These are phyloP conservation scores for Euglossa dilemma DNA, from an alignment of 1,140 invertebrate genomes.

Conservation along the genomic window DNA sequence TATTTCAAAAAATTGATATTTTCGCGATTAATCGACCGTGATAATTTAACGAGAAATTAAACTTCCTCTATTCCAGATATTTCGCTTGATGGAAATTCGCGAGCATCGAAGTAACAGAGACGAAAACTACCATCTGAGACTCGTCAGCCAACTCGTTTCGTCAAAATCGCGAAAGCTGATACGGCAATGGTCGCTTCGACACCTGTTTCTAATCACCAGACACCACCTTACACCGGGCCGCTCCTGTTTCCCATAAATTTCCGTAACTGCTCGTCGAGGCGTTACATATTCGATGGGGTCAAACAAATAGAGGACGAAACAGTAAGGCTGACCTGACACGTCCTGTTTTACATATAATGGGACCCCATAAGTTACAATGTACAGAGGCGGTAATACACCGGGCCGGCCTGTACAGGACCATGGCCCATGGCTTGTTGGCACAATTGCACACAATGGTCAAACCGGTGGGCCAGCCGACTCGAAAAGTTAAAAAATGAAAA, in stretches of 20 bases:
- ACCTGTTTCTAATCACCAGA: conserved; percentile 5
- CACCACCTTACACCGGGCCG: not conserved
- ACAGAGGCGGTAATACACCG: conserved; percentile 59
- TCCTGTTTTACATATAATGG: conserved; percentile 68
- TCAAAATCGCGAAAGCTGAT: not conserved
- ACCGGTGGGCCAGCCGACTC: conserved; percentile 14
- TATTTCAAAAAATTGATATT: no score
- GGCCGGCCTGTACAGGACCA: conserved; percentile 24
- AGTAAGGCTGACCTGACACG: conserved; percentile 47
- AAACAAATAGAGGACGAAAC: conserved; percentile 33
- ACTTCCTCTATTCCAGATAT: not conserved
- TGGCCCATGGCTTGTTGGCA: conserved; percentile 37
- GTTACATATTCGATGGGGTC: conserved; percentile 1
- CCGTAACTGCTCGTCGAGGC: not conserved
- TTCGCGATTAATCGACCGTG: no score
- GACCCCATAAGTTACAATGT: conserved; percentile 61
- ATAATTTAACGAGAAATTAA: no score
- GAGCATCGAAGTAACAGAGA: not conserved
- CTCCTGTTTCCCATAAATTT: not conserved
- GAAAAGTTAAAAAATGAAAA: not conserved
- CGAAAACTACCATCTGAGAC: not conserved
- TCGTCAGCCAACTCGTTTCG: not conserved
- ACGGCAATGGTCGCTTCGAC: not conserved
- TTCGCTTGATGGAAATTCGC: not conserved
- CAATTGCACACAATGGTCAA: conserved; percentile 32